These are phyloP conservation scores for Aspidiotus rigidus DNA, from an alignment of 2,888 invertebrate genomes.

Conservation along the genomic window DNA sequence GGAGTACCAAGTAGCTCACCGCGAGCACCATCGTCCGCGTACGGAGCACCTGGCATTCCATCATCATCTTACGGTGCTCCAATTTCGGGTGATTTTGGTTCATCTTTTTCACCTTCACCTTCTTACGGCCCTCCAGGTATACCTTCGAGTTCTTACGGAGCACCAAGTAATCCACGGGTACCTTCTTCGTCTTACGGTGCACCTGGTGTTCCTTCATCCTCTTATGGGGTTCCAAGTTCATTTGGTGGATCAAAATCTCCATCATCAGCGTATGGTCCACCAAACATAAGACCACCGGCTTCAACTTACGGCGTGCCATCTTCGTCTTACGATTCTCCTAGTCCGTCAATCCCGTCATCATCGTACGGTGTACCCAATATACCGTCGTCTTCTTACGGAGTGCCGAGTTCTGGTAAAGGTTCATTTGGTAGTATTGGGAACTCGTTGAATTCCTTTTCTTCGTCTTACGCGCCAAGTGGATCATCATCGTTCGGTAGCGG, in stretches of 20 bases:
- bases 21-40: conserved; percentile 22
- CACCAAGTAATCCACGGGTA: conserved; percentile 31
- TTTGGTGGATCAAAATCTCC: conserved; percentile 29
- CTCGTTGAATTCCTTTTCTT: too few relatives aligned
- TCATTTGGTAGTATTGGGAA: too few relatives aligned
- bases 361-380: not conserved
- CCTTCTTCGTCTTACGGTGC: conserved; percentile 32
- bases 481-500: conserved; percentile 12
- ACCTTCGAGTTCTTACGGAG: conserved; percentile 35
- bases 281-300: conserved; percentile 19
- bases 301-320: conserved; percentile 38
- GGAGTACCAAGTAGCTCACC: conserved; percentile 31
- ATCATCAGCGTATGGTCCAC: conserved; percentile 30
- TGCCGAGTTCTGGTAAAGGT: conserved; percentile 3
- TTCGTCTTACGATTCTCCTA: conserved; percentile 36
- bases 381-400: conserved; percentile 39
- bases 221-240: conserved; percentile 38
- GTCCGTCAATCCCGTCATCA: conserved; percentile 30
- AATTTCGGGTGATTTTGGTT: too few relatives aligned
- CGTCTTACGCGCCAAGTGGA: not conserved
- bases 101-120: conserved; percentile 31
- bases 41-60: conserved; percentile 24
- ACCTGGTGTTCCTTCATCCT: conserved; percentile 28
- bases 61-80: conserved; percentile 36
- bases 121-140: conserved; percentile 34